phyloP scores from a whole-genome alignment of 2,888 invertebrate species.

The Chrysomela aeneicollis region DNA sequence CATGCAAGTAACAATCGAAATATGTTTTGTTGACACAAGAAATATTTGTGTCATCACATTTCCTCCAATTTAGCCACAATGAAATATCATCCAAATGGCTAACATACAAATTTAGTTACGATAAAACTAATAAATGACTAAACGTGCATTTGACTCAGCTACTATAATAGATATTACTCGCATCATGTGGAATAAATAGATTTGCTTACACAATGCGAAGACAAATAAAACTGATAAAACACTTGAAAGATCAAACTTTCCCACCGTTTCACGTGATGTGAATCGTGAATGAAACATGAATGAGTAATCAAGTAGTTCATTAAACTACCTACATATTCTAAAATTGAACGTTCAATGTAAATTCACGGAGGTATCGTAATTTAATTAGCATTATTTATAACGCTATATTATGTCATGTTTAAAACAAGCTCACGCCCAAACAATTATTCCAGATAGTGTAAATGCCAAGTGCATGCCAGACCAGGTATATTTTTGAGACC shows the following conservation, averaged over 20 bases:
- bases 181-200: background rate
- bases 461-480: too few species aligned
- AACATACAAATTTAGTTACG: too few species aligned
- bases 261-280: slow-evolving; percentile 3
- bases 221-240: too few species aligned
- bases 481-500: too few species aligned
- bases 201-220: slow-evolving; percentile 2
- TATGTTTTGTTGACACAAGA: too few species aligned
- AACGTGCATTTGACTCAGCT: background rate
- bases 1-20: too few species aligned
- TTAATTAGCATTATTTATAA: slow-evolving; percentile 13
- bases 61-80: too few species aligned
- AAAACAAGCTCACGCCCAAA: background rate
- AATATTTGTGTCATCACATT: too few species aligned
- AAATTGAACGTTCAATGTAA: slow-evolving; percentile 8
- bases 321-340: slow-evolving; percentile 2
- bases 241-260: background rate
- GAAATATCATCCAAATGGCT: too few species aligned
- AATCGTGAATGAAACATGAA: slow-evolving; percentile 9
- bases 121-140: too few species aligned
- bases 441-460: too few species aligned
- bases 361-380: slow-evolving; percentile 16
- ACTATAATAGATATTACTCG: background rate
- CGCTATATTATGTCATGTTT: background rate
- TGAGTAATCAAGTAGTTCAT: slow-evolving; percentile 9